These are phyloP conservation scores for Hyposoter dolosus DNA, from an alignment of 2,888 invertebrate species.

Conservation along the genomic window DNA sequence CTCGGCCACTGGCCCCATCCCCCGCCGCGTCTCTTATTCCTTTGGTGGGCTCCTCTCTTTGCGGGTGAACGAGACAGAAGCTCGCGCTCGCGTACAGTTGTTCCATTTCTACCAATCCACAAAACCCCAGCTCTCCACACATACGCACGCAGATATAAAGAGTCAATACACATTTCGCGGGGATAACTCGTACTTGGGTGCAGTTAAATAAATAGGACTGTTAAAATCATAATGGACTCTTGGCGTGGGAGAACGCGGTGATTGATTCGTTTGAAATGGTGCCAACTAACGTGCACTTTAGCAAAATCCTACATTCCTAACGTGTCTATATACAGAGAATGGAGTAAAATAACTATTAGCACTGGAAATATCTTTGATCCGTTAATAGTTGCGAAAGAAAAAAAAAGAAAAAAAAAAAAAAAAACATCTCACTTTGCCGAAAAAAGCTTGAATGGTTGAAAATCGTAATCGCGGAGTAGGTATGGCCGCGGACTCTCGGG, in stretches of 20 bases:
- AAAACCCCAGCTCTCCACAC: not conserved
- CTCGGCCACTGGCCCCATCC: not conserved
- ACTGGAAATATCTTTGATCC: not conserved
- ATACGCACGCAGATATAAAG: not conserved
- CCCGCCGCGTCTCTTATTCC: not conserved
- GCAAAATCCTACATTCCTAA: not conserved
- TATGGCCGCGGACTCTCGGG: not conserved
- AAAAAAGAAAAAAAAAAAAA: not conserved
- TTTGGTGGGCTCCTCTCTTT: constrained; percentile 11
- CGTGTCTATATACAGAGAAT: not conserved
- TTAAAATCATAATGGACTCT: constrained; percentile 70
- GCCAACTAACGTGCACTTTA: constrained; percentile 67
- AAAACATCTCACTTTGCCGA: not conserved
- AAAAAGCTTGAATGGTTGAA: not conserved
- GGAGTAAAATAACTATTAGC: not conserved
- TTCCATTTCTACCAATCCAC: not conserved
- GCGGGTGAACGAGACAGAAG: constrained; percentile 11
- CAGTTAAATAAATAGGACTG: constrained; percentile 69
- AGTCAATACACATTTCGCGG: constrained; percentile 19
- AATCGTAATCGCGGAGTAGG: not conserved
- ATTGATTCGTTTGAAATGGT: constrained; percentile 68
- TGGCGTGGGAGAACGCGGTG: constrained; percentile 65
- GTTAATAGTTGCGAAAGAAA: not conserved
- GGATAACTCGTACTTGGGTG: constrained; percentile 53
- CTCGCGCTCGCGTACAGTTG: not conserved